These are phyloP conservation scores for Microtus oregoni DNA, from an alignment of 2,113 vertebrate species.

Conservation along the genomic window DNA sequence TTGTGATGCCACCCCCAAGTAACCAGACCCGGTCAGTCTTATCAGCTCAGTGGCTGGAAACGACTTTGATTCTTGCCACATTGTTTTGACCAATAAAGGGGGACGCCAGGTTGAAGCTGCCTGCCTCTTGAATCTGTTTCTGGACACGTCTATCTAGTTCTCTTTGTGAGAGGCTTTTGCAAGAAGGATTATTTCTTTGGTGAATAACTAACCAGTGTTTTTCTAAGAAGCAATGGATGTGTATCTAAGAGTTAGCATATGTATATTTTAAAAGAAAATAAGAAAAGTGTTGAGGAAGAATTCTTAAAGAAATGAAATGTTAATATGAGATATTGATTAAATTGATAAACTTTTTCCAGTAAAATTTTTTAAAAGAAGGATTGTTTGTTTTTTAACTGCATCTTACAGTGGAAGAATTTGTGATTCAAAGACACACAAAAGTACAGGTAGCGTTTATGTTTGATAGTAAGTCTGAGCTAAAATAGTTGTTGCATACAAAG, in stretches of 20 bases:
- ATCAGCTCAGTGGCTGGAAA: slow-evolving; percentile 32
- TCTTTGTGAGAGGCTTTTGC: slow-evolving; percentile 38
- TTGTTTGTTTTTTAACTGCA: slow-evolving; percentile 22
- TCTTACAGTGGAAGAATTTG: neutral
- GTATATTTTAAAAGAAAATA: slow-evolving; percentile 46
- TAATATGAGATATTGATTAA: slow-evolving; percentile 29
- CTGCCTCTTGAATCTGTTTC: neutral
- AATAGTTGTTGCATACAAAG: neutral
- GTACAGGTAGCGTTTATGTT: neutral
- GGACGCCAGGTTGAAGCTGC: neutral
- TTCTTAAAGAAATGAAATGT: slow-evolving; percentile 35
- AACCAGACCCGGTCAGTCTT: slow-evolving; percentile 2
- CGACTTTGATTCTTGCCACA: neutral
- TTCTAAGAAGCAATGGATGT: neutral
- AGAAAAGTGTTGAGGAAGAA: slow-evolving; percentile 31
- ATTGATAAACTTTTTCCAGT: slow-evolving; percentile 2
- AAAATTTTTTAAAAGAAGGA: neutral
- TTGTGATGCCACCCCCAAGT: accelerated
- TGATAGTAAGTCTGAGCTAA: neutral
- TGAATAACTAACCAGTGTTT: slow-evolving; percentile 22
- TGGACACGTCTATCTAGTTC: slow-evolving; percentile 26
- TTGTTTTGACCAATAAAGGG: neutral
- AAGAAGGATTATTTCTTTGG: slow-evolving; percentile 61
- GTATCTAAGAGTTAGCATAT: neutral
- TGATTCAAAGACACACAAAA: slow-evolving; percentile 14